These are phyloP conservation scores for Raja brachyura DNA, from an alignment of 2,113 vertebrate genomes.

Conservation along the genomic window DNA sequence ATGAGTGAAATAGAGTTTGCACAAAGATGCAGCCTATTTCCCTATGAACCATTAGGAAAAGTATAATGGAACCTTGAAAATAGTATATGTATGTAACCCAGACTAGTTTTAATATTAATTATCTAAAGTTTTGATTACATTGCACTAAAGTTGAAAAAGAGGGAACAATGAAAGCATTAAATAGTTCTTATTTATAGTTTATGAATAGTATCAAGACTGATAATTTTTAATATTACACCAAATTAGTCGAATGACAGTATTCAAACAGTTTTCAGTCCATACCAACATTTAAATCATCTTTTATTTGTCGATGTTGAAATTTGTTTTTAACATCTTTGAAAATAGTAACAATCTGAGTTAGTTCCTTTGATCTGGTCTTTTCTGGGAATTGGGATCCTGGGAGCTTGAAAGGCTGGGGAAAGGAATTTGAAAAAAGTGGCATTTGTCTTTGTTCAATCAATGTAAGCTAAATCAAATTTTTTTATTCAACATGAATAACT, in stretches of 20 bases:
- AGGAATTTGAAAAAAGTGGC: background rate
- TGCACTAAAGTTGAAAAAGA: too few species aligned
- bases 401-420: background rate
- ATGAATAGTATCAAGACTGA: too few species aligned
- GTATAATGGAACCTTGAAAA: background rate
- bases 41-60: too few species aligned
- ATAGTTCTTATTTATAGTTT: too few species aligned
- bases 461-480: background rate
- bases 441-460: background rate
- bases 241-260: too few species aligned
- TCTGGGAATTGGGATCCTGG: background rate
- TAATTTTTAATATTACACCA: too few species aligned
- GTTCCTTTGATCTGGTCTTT: background rate
- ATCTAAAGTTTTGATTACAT: background rate
- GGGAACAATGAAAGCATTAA: too few species aligned
- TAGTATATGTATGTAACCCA: background rate
- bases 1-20: background rate
- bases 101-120: background rate
- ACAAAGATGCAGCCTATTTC: background rate
- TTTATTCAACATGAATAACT: background rate
- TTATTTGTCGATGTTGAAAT: background rate
- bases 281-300: background rate
- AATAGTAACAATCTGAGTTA: background rate
- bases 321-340: background rate
- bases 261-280: background rate